These are phyloP conservation scores for Conchocele bisecta DNA, from an alignment of 2,888 invertebrate species.

Conservation along the genomic window DNA sequence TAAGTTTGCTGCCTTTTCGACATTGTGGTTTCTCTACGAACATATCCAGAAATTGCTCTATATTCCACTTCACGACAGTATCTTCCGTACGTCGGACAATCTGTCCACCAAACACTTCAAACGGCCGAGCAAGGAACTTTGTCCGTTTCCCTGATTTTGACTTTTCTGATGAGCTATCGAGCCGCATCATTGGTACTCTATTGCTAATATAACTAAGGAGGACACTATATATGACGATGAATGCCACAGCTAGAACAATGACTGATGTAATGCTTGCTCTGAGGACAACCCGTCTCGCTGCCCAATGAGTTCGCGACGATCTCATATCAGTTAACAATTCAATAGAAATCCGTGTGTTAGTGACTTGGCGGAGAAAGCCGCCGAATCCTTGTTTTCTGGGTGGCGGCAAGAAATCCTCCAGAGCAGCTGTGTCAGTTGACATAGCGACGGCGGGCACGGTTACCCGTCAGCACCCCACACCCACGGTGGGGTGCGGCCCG, in stretches of 20 bases:
- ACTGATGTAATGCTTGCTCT: slow-evolving; percentile 72
- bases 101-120: slow-evolving; percentile 25
- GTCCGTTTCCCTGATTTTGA: slow-evolving; percentile 52
- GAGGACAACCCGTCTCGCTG: slow-evolving; percentile 63
- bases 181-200: slow-evolving; percentile 55
- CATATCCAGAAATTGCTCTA: slow-evolving; percentile 50
- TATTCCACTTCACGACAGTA: slow-evolving; percentile 66
- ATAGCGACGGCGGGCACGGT: no score
- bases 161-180: slow-evolving; percentile 45
- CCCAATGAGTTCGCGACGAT: slow-evolving; percentile 43
- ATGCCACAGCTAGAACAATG: slow-evolving; percentile 63
- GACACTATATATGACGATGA: slow-evolving; percentile 70
- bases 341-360: slow-evolving; percentile 56
- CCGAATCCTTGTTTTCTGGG: no score
- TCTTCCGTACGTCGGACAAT: slow-evolving; percentile 31
- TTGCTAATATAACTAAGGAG: slow-evolving; percentile 66
- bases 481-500: no score
- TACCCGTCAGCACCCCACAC: no score
- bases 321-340: slow-evolving; percentile 67
- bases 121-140: slow-evolving; percentile 37
- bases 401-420: no score
- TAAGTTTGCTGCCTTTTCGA: slow-evolving; percentile 51
- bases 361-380: no score
- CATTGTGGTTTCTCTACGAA: slow-evolving; percentile 49
- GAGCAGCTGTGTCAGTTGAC: no score